phyloP scores from a whole-genome alignment of 2,113 vertebrate genomes.

The Sula dactylatra region DNA sequence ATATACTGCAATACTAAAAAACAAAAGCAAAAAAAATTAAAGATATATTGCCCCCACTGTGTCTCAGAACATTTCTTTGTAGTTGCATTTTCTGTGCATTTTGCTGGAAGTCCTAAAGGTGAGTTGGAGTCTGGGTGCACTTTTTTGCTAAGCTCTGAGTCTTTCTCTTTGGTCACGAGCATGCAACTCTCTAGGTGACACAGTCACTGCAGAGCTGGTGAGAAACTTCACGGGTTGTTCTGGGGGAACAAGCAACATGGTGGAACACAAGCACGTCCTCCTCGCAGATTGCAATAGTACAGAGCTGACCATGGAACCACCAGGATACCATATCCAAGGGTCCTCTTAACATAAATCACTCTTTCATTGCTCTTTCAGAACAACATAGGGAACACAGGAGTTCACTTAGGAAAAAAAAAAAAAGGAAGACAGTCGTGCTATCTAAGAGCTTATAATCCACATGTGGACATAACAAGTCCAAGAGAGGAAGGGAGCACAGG shows the following conservation, averaged over 20 bases:
- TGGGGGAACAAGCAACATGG: not conserved
- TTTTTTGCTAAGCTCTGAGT: not conserved
- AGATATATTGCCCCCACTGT: constrained; percentile 66
- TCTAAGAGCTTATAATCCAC: not conserved
- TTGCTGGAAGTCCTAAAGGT: not conserved
- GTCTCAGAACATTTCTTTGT: not conserved
- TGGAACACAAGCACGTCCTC: not conserved
- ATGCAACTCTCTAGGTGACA: not conserved
- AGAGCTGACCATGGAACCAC: not conserved
- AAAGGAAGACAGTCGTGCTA: not conserved
- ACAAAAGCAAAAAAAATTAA: constrained; percentile 73
- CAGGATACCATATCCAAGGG: not conserved
- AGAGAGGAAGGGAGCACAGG: not conserved
- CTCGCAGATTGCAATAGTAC: fast-evolving
- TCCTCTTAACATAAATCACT: not conserved
- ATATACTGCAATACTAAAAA: constrained; percentile 82
- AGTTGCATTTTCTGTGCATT: not conserved
- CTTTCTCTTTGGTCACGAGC: not conserved
- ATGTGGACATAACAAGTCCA: not conserved
- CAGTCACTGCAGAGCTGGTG: not conserved
- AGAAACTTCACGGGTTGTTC: not conserved
- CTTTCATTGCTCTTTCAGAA: not conserved
- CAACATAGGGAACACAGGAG: not conserved
- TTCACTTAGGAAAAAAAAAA: not conserved
- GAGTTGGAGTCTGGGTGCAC: not conserved